Conservation (phyloP, 2,113 vertebrate genomes). For the Scalopus aquaticus region DNA sequence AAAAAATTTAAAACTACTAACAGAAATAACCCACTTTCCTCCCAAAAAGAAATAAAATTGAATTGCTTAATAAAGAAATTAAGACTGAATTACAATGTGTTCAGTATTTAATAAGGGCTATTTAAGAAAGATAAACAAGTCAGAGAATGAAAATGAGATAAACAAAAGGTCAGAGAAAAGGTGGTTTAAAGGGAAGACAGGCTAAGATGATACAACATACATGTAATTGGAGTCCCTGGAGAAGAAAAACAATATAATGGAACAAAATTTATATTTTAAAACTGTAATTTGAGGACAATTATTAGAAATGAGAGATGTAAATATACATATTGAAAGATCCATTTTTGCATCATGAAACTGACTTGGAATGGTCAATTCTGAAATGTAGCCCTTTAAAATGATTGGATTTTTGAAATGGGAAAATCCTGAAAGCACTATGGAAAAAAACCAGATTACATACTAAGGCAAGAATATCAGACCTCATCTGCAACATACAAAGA, state of each 20-base stretch:
- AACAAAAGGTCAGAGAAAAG: neutral
- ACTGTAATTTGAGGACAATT: neutral
- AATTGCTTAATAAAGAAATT: constrained; percentile 9
- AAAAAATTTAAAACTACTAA: constrained; percentile 20
- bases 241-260: neutral
- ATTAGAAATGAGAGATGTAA: neutral
- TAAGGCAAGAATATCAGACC: neutral
- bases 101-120: neutral
- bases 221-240: neutral
- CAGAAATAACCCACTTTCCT: neutral
- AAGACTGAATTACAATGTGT: neutral
- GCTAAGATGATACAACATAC: neutral
- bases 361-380: neutral
- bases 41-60: neutral
- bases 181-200: neutral
- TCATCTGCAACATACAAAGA: neutral
- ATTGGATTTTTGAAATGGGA: neutral
- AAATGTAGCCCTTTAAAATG: neutral
- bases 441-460: neutral
- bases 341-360: constrained; percentile 17
- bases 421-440: neutral
- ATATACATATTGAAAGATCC: neutral
- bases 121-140: neutral
- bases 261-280: constrained; percentile 11
- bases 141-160: neutral